phyloP scores from a whole-genome alignment of 2,888 invertebrate species.

The Himalopsyche kuldschensis region DNA sequence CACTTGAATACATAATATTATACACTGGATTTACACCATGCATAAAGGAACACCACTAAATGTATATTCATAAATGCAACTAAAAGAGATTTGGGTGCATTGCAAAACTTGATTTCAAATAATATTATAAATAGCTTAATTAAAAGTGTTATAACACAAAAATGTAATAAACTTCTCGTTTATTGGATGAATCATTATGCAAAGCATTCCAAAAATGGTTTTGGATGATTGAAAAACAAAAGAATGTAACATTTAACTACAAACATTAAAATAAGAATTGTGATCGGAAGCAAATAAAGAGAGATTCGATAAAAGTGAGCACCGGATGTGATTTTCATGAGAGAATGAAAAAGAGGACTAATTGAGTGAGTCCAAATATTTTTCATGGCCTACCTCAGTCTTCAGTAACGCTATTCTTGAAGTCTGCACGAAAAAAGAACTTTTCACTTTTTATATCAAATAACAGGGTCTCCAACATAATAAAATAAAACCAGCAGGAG shows the following conservation, averaged over 20 bases:
- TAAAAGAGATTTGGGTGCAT: neutral
- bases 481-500: neutral
- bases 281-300: neutral
- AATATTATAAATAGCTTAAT: neutral
- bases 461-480: neutral
- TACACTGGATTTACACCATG: neutral
- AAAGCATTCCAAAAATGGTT: slow-evolving; percentile 8
- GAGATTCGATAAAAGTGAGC: neutral
- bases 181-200: neutral
- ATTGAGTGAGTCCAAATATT: slow-evolving; percentile 25
- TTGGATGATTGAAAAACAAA: neutral
- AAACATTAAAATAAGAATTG: neutral
- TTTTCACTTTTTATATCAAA: slow-evolving; percentile 7
- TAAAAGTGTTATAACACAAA: neutral
- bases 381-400: slow-evolving; percentile 38
- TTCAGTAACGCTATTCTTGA: slow-evolving; percentile 42
- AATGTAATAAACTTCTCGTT: neutral
- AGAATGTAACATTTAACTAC: neutral
- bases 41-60: neutral
- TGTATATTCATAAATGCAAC: neutral
- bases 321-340: slow-evolving; percentile 10
- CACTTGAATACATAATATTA: too few relatives aligned
- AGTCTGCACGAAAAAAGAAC: slow-evolving; percentile 40
- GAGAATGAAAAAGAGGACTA: slow-evolving; percentile 26
- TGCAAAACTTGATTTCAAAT: neutral